Percentiles rank a stretch among this genome's conserved stretches.
phyloP scores from a whole-genome alignment of 2,113 vertebrate species.

The Apodemus sylvaticus region DNA sequence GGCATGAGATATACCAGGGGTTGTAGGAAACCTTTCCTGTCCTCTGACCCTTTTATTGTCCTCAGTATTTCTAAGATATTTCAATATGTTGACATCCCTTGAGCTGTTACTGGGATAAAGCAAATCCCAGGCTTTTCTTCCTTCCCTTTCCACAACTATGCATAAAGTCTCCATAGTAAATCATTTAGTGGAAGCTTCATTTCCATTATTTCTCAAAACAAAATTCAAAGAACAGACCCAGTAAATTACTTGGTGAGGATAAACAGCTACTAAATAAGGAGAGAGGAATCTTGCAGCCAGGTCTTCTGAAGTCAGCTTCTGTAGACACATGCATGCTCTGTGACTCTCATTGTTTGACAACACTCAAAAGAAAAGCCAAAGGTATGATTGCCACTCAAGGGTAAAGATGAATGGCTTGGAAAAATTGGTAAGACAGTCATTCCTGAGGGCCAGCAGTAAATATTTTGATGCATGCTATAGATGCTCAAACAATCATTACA shows the following conservation, averaged over 20 bases:
- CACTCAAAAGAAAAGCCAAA: conserved; percentile 28
- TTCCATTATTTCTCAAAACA: not conserved
- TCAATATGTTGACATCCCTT: not conserved
- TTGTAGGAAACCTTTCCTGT: not conserved
- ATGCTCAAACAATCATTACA: not conserved
- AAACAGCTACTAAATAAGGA: not conserved
- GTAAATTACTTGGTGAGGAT: not conserved
- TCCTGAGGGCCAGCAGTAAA: not conserved
- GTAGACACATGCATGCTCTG: not conserved
- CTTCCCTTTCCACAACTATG: not conserved
- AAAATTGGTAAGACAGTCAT: not conserved
- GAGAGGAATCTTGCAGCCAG: not conserved
- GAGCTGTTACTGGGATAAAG: not conserved
- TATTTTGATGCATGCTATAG: not conserved
- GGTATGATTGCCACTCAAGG: not conserved
- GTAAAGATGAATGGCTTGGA: not conserved
- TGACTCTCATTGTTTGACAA: not conserved
- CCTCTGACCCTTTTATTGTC: not conserved
- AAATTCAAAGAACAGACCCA: not conserved
- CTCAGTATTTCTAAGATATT: not conserved
- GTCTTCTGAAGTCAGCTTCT: not conserved
- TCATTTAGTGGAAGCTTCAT: not conserved
- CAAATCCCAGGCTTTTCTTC: not conserved
- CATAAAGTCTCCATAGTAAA: not conserved
- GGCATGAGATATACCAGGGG: not conserved